These are phyloP conservation scores for Phaethon lepturus DNA, from an alignment of 2,113 vertebrate genomes.

Conservation along the genomic window DNA sequence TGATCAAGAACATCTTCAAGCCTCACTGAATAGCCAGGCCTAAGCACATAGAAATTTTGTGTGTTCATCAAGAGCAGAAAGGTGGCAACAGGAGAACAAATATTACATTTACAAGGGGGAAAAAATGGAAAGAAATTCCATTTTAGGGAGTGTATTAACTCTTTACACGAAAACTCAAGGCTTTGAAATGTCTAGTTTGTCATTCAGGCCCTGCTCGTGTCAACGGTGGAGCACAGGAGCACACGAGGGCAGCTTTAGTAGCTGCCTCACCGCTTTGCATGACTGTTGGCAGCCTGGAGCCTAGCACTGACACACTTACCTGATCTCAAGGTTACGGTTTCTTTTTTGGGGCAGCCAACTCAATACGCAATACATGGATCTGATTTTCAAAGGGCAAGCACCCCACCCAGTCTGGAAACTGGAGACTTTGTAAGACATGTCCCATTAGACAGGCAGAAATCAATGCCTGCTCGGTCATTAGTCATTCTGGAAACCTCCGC, in stretches of 20 bases:
- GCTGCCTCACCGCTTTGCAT: neutral
- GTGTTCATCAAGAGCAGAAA: neutral
- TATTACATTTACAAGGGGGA: neutral
- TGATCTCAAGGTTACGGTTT: neutral
- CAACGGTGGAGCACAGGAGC: rapidly evolving
- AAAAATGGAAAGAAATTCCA: neutral
- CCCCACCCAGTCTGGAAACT: conserved; percentile 50
- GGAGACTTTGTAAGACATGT: neutral
- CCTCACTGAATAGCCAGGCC: neutral
- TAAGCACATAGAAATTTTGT: neutral
- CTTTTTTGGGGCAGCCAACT: neutral
- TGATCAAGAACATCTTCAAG: neutral
- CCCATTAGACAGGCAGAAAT: conserved; percentile 42
- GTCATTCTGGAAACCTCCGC: neutral
- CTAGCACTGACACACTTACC: neutral
- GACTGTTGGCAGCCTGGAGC: neutral
- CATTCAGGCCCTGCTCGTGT: neutral
- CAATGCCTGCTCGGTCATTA: conserved; percentile 25
- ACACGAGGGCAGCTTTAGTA: neutral
- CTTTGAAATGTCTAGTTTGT: neutral
- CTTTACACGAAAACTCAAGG: neutral
- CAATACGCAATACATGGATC: neutral
- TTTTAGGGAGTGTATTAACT: neutral
- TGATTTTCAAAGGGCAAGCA: conserved; percentile 37
- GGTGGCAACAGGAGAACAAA: neutral